A percentile compares a stretch with the other conserved stretches of the same genome.
phyloP scores from a whole-genome alignment of 2,888 invertebrate species.

The Prenolepis imparis region DNA sequence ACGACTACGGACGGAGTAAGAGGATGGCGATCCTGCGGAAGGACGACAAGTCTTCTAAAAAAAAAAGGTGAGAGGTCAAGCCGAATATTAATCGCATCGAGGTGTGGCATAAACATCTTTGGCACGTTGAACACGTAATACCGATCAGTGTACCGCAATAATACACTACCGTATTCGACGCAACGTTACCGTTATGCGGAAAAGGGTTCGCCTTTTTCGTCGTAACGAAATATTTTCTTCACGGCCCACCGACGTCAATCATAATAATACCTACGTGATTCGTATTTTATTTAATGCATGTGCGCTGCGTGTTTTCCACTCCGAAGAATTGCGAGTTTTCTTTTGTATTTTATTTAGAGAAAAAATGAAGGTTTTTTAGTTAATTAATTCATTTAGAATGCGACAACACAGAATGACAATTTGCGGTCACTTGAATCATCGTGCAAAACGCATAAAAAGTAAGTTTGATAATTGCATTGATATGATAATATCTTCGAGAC shows the following conservation, averaged over 20 bases:
- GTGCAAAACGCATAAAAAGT: not conserved
- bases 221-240: constrained; percentile 56
- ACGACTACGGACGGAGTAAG: too few species aligned
- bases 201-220: constrained; percentile 77
- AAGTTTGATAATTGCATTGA: not conserved
- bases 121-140: constrained; percentile 75
- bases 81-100: constrained; percentile 73
- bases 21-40: constrained; percentile 50
- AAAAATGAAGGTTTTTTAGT: not conserved
- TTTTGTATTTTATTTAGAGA: not conserved
- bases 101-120: constrained; percentile 76
- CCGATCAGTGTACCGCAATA: constrained; percentile 64
- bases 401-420: constrained; percentile 22
- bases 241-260: constrained; percentile 20
- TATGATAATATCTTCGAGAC: constrained; percentile 7
- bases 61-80: constrained; percentile 50
- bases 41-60: constrained; percentile 65
- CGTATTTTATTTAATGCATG: not conserved
- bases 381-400: not conserved
- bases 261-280: not conserved
- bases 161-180: constrained; percentile 62
- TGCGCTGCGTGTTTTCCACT: not conserved
- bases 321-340: not conserved
- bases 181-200: constrained; percentile 84
- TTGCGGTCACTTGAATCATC: not conserved